Base-by-base conservation (phyloP, 2,113 vertebrate species). In the Oriolus oriolus region DNA sequence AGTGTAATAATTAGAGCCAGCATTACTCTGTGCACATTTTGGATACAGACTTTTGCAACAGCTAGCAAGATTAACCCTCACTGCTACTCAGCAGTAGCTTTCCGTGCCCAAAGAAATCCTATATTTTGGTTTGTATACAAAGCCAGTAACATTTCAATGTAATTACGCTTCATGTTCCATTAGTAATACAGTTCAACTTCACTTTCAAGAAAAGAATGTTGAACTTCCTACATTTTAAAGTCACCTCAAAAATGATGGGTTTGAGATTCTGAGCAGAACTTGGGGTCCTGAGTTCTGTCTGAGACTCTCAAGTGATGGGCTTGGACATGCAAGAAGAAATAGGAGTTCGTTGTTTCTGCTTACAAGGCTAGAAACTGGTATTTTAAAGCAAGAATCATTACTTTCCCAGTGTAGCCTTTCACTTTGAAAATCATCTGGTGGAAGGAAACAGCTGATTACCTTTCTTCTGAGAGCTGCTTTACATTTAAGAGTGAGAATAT, bases 1-100 rank as follows among this genome's bases (percentile, higher is more conserved):
- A 91, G 87, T 96, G 75, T 92, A 97, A 96, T 96, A 94, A 95
- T 96, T 92, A 95, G 94, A 93, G 96, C 88, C 95, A 95, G 85
- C 65, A 90, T 91, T 97, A 85, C 78, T 87, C 47, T 13, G 20
- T 88, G 87, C 79, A 87, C 71, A 76, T 94, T 97, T 92, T 96
- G 92, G 77, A 95, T 82, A 73, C 59, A 94, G 70, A 35, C 54
- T 91, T 94, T 95, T 96, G 90, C 84, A 97, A 83, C 28, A 74
- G 59, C 86, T 76, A 95, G 69, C 30, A 74, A 90, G 75, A 78
- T 95, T 96, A 96, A 97, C 95, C 95, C 95, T 93, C 89, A 65
- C 47, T 94, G 84, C 45, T 82, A 47, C 64, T 89, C 84, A 87
- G 27, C 50, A 74, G 30, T 47, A 63, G 45, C 41, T 33, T 56